A percentile compares a stretch with the other conserved stretches of the same genome.
These are phyloP conservation scores for Drosophila atripex DNA, from an alignment of 2,888 invertebrate species.

Conservation along the genomic window DNA sequence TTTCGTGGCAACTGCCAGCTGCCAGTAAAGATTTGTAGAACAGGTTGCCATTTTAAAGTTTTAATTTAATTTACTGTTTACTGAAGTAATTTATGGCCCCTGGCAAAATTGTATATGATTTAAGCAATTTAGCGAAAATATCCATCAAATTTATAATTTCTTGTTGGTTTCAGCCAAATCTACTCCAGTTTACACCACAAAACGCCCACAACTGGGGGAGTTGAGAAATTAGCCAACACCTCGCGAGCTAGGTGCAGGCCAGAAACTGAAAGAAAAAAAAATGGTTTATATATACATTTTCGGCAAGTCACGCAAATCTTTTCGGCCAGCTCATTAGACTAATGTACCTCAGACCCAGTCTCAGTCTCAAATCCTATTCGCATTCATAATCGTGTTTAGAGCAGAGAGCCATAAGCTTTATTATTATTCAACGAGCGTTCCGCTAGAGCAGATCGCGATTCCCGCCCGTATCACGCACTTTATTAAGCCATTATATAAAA, in stretches of 20 bases:
- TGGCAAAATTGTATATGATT: conserved; percentile 11
- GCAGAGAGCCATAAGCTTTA: conserved; percentile 45
- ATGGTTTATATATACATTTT: conserved; percentile 9
- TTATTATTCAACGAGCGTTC: conserved; percentile 67
- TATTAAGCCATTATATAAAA: conserved; percentile 71
- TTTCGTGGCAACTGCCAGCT: not conserved
- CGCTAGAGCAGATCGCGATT: conserved; percentile 48
- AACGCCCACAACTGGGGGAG: conserved; percentile 28
- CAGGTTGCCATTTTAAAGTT: not conserved
- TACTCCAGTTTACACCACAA: conserved; percentile 28
- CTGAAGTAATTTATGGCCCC: not conserved
- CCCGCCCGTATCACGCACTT: conserved; percentile 63
- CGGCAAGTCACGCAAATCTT: conserved; percentile 66
- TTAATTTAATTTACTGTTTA: not conserved
- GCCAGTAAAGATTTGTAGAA: not conserved
- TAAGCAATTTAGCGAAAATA: not conserved
- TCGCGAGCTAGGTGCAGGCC: conserved; percentile 19
- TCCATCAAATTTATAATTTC: conserved; percentile 2
- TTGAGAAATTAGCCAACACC: conserved; percentile 41
- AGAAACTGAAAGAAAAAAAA: conserved; percentile 8
- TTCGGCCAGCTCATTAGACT: conserved; percentile 66
- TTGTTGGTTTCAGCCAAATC: conserved; percentile 10
- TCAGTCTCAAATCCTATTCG: conserved; percentile 48
- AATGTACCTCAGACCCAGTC: conserved; percentile 52
- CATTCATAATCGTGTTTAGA: conserved; percentile 51